A percentile compares a stretch with the other conserved stretches of the same genome.
Evolutionary conservation across 2,113 vertebrate genomes (phyloP).

Genomic region (Salvelinus sp.): DNA sequence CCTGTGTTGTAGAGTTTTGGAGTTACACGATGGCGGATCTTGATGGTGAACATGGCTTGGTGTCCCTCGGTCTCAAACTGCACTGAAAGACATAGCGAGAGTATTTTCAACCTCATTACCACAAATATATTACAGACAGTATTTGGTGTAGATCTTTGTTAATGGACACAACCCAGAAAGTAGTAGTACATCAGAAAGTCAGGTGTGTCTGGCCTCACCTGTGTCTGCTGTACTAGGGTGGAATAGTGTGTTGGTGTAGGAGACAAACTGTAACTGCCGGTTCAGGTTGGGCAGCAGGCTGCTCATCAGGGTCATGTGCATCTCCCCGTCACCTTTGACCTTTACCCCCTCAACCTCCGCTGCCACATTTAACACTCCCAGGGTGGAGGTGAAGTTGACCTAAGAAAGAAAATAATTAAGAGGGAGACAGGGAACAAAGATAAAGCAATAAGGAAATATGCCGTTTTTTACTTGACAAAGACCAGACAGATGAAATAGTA

Average conservation of each 20-base stretch:
- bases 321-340: slow-evolving; percentile 78
- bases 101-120: slow-evolving; percentile 13
- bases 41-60: slow-evolving; percentile 80
- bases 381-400: slow-evolving; percentile 80
- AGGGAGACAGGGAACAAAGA: neutral
- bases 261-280: slow-evolving; percentile 87
- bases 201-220: slow-evolving; percentile 66
- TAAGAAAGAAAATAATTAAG: slow-evolving; percentile 31
- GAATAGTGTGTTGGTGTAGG: slow-evolving; percentile 85
- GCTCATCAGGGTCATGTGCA: slow-evolving; percentile 75
- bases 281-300: slow-evolving; percentile 78
- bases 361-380: slow-evolving; percentile 83
- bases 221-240: slow-evolving; percentile 85
- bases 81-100: slow-evolving; percentile 73
- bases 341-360: slow-evolving; percentile 82
- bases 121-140: neutral
- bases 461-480: no score
- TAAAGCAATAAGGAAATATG: neutral
- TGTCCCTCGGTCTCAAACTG: slow-evolving; percentile 84
- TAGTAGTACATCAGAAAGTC: no score
- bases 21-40: slow-evolving; percentile 79
- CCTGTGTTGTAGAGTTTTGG: slow-evolving; percentile 84
- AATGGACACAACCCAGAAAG: no score
- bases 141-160: neutral
- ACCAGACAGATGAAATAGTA: neutral